Conservation (phyloP, 2,888 invertebrate species). For the Pristionchus maxplancki region DNA sequence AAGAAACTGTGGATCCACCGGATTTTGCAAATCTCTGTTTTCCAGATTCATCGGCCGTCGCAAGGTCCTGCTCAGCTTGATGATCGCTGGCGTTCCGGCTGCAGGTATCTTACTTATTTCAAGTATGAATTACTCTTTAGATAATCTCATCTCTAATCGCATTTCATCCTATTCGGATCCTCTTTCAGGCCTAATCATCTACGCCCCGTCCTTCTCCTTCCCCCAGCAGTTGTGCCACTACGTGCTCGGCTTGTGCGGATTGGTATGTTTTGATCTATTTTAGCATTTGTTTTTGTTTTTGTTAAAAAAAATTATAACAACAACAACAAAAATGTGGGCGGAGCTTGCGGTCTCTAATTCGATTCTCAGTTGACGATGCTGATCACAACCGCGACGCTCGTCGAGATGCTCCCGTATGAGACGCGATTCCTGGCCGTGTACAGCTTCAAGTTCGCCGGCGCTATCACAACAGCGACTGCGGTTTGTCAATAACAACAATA, state of each 20-base stretch:
- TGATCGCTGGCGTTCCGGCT: neutral
- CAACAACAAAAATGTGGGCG: no score
- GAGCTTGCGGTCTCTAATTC: no score
- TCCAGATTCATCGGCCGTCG: neutral
- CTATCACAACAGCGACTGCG: neutral
- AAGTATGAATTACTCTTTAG: no score
- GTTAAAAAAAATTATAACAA: no score
- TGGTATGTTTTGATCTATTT: neutral
- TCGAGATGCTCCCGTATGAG: slow-evolving; percentile 5
- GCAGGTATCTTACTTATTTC: neutral
- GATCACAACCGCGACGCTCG: neutral
- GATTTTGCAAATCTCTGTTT: no score
- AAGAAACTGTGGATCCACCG: no score
- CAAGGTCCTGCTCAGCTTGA: neutral
- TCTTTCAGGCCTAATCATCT: neutral
- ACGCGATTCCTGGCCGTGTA: neutral
- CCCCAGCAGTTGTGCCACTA: neutral
- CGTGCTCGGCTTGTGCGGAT: neutral
- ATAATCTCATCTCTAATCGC: no score
- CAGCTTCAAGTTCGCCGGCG: neutral
- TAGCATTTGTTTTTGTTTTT: no score
- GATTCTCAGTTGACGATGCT: neutral
- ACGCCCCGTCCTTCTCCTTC: neutral
- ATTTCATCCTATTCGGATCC: no score
- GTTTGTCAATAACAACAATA: neutral